These are phyloP conservation scores for Ageneiosus marmoratus DNA, from an alignment of 2,113 vertebrate genomes.

Conservation along the genomic window DNA sequence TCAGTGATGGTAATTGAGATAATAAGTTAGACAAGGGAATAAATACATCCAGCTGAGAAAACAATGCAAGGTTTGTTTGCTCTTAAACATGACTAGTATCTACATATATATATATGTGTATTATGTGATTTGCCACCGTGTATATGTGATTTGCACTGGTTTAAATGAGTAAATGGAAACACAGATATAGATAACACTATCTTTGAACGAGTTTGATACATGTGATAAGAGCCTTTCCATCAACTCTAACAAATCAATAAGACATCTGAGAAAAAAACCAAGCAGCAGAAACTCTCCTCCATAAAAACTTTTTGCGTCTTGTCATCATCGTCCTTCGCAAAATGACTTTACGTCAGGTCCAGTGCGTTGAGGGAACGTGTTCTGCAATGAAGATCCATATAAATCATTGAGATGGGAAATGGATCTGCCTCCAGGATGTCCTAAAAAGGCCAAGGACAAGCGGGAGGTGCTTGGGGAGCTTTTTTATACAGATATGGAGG, in stretches of 20 bases:
- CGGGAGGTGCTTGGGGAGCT: conserved; percentile 2
- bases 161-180: background rate
- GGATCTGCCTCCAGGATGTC: conserved; percentile 58
- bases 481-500: conserved; percentile 35
- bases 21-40: conserved; percentile 40
- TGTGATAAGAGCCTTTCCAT: background rate
- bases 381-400: conserved; percentile 59
- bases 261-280: background rate
- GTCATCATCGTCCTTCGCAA: conserved; percentile 7
- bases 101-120: too few species aligned
- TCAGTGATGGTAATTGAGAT: conserved; percentile 63
- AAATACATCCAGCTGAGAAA: conserved; percentile 47
- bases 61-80: conserved; percentile 34
- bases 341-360: conserved; percentile 43
- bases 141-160: background rate
- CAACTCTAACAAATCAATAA: background rate
- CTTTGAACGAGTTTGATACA: background rate
- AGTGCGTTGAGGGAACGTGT: conserved; percentile 51
- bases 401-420: conserved; percentile 59
- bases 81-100: conserved; percentile 12
- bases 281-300: conserved; percentile 13
- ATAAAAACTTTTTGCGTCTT: conserved; percentile 33
- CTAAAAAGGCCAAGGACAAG: conserved; percentile 62
- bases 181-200: too few species aligned
- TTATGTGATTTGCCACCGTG: too few species aligned